phyloP scores from a whole-genome alignment of 1,140 invertebrate species.

The Apis florea region DNA sequence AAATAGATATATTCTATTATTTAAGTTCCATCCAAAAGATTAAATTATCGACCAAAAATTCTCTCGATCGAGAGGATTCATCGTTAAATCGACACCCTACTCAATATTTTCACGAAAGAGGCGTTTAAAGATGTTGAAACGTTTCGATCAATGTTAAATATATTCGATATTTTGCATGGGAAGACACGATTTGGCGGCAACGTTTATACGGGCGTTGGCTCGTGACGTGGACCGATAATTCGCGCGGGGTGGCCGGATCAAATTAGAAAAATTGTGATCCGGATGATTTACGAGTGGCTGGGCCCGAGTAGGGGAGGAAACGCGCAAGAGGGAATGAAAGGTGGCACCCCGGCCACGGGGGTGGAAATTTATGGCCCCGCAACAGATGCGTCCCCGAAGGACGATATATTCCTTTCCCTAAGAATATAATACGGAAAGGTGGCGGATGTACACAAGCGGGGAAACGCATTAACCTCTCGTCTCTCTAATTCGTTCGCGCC shows the following conservation, averaged over 20 bases:
- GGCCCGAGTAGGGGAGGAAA: constrained; percentile 13
- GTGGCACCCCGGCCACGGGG: constrained; percentile 28
- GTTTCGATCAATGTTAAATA: too few species aligned
- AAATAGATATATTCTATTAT: too few species aligned
- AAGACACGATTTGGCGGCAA: constrained; percentile 39
- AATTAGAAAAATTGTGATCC: constrained; percentile 57
- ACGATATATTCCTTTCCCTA: constrained; percentile 54
- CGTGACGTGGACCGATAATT: constrained; percentile 41
- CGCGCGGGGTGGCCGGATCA: constrained; percentile 14
- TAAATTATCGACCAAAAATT: too few species aligned
- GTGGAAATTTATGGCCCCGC: constrained; percentile 59
- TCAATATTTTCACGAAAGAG: too few species aligned
- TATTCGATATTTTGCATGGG: too few species aligned
- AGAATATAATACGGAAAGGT: constrained; percentile 48
- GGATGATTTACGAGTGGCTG: constrained; percentile 54
- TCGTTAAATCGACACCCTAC: too few species aligned
- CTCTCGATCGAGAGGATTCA: too few species aligned
- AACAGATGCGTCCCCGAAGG: constrained; percentile 60
- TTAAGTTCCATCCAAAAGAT: too few species aligned
- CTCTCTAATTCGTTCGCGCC: constrained; percentile 20
- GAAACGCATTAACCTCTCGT: constrained; percentile 34
- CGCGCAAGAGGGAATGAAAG: constrained; percentile 35
- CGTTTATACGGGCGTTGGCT: constrained; percentile 31
- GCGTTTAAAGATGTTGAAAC: too few species aligned
- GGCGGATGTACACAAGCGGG: constrained; percentile 13